These are phyloP conservation scores for Hemicordylus capensis DNA, from an alignment of 2,113 vertebrate genomes.

Conservation along the genomic window DNA sequence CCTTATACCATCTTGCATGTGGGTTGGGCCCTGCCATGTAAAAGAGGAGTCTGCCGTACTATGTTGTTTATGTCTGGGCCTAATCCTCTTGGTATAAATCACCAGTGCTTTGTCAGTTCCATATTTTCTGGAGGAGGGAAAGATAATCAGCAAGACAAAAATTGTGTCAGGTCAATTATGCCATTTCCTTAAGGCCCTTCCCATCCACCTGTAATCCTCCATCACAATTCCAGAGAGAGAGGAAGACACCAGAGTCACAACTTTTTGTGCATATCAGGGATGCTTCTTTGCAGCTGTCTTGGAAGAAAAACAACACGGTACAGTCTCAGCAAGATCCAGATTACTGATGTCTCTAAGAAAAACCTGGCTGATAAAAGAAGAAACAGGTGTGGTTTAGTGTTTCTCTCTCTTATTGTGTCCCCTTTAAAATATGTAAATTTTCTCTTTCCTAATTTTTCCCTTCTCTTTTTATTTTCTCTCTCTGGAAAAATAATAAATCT, in stretches of 20 bases:
- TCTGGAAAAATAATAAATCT: neutral
- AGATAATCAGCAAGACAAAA: neutral
- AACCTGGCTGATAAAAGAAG: neutral
- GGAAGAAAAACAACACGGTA: neutral
- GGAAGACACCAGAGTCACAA: neutral
- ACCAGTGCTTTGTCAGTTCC: neutral
- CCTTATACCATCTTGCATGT: neutral
- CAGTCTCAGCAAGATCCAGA: neutral
- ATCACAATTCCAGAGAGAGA: neutral
- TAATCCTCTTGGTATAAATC: neutral
- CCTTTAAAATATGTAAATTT: neutral
- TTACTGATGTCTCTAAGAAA: neutral
- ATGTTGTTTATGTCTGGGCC: neutral
- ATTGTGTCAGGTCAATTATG: neutral
- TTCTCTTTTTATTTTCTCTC: neutral
- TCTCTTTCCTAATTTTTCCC: neutral
- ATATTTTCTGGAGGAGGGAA: neutral
- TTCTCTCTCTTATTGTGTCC: neutral
- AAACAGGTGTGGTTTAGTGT: neutral
- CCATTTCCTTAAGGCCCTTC: neutral
- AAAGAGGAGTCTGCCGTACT: neutral
- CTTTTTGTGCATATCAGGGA: neutral
- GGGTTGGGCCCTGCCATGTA: neutral
- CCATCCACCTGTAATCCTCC: neutral
- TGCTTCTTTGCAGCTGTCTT: neutral